phyloP scores from a whole-genome alignment of 2,797 vertebrate species.

The Esox lucius region DNA sequence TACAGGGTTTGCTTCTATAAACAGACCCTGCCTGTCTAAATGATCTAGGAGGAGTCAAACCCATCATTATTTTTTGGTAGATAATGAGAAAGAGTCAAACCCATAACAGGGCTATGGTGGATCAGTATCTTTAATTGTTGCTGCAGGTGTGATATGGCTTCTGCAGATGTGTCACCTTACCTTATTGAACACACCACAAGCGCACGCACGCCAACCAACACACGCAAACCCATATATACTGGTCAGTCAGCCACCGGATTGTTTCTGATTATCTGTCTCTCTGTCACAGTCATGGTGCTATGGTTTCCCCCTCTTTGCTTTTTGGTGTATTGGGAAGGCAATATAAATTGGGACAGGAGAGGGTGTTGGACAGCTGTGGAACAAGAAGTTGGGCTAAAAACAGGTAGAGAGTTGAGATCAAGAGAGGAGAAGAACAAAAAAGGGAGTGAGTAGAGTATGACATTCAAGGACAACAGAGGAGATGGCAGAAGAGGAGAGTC shows the following conservation, averaged over 20 bases:
- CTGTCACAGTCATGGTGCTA: neutral
- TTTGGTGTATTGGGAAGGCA: slow-evolving; percentile 18
- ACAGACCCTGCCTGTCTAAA: neutral
- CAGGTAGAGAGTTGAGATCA: neutral
- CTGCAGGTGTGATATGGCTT: slow-evolving; percentile 66
- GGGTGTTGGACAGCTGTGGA: slow-evolving; percentile 16
- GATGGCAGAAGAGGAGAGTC: slow-evolving; percentile 24
- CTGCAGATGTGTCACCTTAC: slow-evolving; percentile 42
- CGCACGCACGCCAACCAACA: neutral
- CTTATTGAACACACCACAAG: neutral
- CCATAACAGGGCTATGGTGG: slow-evolving; percentile 48
- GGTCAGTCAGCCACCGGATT: slow-evolving; percentile 2
- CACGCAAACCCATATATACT: neutral
- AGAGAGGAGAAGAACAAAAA: slow-evolving; percentile 4
- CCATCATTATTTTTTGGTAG: neutral
- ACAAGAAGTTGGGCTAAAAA: slow-evolving; percentile 21
- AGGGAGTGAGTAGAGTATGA: slow-evolving; percentile 2
- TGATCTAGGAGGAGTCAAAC: neutral
- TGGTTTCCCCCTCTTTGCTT: neutral
- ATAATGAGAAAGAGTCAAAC: neutral
- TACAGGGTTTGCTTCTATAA: neutral
- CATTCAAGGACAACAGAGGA: slow-evolving; percentile 33
- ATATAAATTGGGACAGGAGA: slow-evolving; percentile 30
- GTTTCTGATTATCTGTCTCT: neutral
- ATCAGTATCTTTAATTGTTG: slow-evolving; percentile 68